These are phyloP conservation scores for Drosophila mettleri DNA, from an alignment of 2,888 invertebrate species.

Conservation along the genomic window DNA sequence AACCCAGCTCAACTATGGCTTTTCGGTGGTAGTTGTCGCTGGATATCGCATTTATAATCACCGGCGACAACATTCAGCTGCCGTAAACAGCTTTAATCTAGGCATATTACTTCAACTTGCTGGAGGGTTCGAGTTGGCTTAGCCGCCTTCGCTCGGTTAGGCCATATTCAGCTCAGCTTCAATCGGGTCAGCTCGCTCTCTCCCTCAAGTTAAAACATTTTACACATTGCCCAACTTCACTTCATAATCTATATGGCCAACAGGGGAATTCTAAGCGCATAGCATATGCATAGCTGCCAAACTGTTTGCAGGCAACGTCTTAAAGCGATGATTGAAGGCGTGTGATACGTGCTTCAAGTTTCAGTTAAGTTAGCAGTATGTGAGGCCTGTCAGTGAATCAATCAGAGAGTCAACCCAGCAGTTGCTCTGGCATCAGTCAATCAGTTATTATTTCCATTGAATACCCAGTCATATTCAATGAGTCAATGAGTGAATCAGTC, in stretches of 20 bases:
- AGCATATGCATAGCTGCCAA: neutral
- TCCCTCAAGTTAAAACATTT: slow-evolving; percentile 1
- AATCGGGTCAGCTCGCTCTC: slow-evolving; percentile 11
- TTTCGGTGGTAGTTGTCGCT: slow-evolving; percentile 25
- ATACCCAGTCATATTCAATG: neutral
- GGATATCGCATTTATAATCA: slow-evolving; percentile 43
- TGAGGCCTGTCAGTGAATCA: neutral
- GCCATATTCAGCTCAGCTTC: slow-evolving; percentile 1
- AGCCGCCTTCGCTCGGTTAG: neutral
- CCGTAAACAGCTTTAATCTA: slow-evolving; percentile 51
- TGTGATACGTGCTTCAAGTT: too few species aligned
- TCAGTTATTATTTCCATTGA: neutral
- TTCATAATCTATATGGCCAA: slow-evolving; percentile 7
- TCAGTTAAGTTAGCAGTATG: too few species aligned
- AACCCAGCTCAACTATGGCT: slow-evolving; percentile 13
- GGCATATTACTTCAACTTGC: slow-evolving; percentile 39
- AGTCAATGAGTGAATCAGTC: neutral
- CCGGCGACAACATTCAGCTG: slow-evolving; percentile 46
- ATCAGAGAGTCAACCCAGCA: too few species aligned
- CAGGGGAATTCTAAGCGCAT: neutral
- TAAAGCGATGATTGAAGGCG: neutral
- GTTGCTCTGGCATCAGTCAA: too few species aligned
- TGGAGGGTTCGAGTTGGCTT: slow-evolving; percentile 5
- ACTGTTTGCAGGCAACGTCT: neutral
- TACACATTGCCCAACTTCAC: neutral